Percentiles rank a stretch among this genome's conserved stretches.
phyloP scores from a whole-genome alignment of 2,888 invertebrate genomes.

The Lymantria monacha region DNA sequence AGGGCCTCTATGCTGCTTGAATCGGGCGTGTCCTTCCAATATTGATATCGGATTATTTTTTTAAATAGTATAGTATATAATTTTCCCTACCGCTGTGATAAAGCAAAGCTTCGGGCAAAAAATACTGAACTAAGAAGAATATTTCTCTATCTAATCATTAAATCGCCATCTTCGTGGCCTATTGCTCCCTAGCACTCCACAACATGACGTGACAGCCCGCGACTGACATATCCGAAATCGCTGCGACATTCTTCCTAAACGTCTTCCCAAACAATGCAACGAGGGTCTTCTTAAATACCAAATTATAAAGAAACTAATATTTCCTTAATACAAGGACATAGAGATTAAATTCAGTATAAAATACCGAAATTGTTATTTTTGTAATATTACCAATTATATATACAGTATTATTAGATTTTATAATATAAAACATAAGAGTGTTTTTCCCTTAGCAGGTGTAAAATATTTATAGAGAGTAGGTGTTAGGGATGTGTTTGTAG shows the following conservation, averaged over 20 bases:
- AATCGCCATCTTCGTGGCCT: conserved; percentile 40
- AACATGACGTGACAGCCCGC: conserved; percentile 63
- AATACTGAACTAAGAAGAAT: no score
- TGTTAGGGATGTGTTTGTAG: conserved; percentile 32
- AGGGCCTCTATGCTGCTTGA: no score
- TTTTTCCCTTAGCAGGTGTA: conserved; percentile 28
- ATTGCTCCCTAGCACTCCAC: conserved; percentile 40
- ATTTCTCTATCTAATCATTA: background rate
- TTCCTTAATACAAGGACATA: background rate
- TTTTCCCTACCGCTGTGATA: no score
- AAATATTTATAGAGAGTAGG: conserved; percentile 4
- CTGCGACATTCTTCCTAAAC: conserved; percentile 72
- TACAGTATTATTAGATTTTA: conserved; percentile 24
- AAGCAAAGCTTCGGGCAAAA: no score
- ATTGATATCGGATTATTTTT: no score
- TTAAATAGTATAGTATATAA: no score
- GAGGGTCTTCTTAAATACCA: conserved; percentile 45
- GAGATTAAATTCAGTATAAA: conserved; percentile 6
- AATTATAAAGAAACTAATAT: background rate
- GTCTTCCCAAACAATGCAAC: conserved; percentile 64
- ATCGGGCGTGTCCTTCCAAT: no score
- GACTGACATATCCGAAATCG: conserved; percentile 77
- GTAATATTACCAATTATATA: conserved; percentile 13
- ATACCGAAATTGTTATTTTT: conserved; percentile 6
- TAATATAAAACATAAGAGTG: conserved; percentile 20